Conservation (phyloP, 2,888 invertebrate species). For the Ephialtes manifestator region DNA sequence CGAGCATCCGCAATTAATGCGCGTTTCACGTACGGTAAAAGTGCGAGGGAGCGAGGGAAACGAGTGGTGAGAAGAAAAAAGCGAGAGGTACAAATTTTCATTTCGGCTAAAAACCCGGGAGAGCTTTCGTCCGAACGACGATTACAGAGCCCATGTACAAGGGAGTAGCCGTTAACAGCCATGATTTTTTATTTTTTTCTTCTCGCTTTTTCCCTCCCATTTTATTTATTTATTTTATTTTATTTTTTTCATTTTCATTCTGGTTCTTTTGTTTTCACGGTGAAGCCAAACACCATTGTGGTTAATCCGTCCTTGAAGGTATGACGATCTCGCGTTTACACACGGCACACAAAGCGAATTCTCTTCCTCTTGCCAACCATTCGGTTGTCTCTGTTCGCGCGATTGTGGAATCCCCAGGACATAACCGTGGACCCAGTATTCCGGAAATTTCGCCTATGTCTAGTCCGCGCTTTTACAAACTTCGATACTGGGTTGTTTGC, state of each 20-base stretch:
- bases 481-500: conserved; percentile 29
- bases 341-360: neutral
- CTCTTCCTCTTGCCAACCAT: neutral
- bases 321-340: conserved; percentile 6
- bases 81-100: conserved; percentile 62
- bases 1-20: conserved; percentile 52
- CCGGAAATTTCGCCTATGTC: conserved; percentile 28
- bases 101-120: conserved; percentile 39
- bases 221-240: conserved; percentile 7
- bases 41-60: neutral
- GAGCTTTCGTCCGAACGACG: conserved; percentile 45
- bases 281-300: conserved; percentile 51
- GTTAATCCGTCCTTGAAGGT: conserved; percentile 61
- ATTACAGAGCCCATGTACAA: conserved; percentile 49
- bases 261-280: conserved; percentile 50
- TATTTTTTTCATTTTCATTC: conserved; percentile 6
- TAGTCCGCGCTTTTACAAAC: conserved; percentile 2
- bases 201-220: conserved; percentile 2
- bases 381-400: conserved; percentile 1
- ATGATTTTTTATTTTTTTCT: conserved; percentile 7
- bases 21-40: conserved; percentile 28
- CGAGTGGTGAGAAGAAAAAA: conserved; percentile 5
- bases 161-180: conserved; percentile 46
- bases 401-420: conserved; percentile 45
- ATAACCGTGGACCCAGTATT: conserved; percentile 6